Conservation (phyloP, 2,888 invertebrate genomes). For the Ceriagrion tenellum region DNA sequence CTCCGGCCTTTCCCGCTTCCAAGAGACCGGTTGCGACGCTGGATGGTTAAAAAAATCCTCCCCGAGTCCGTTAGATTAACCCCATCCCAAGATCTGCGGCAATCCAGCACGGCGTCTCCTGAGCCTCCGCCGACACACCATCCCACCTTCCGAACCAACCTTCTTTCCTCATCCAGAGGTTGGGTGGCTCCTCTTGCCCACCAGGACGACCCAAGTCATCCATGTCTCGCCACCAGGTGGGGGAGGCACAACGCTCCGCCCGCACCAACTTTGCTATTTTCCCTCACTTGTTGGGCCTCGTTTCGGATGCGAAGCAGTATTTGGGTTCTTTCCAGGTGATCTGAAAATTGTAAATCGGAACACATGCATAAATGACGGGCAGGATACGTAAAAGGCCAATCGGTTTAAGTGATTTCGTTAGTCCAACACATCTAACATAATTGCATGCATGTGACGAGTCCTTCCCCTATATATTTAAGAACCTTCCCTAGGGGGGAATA, state of each 20-base stretch:
- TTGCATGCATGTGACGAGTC: too few relatives aligned
- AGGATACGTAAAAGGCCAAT: too few relatives aligned
- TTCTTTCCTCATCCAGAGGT: not conserved
- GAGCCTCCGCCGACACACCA: not conserved
- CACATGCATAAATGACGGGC: too few relatives aligned
- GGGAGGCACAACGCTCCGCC: not conserved
- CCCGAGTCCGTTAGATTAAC: slow-evolving; percentile 53
- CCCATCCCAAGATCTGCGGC: slow-evolving; percentile 33
- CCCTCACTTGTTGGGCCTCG: too few relatives aligned
- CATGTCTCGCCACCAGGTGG: not conserved
- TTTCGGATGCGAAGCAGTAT: too few relatives aligned
- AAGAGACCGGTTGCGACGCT: slow-evolving; percentile 46
- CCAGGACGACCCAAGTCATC: not conserved
- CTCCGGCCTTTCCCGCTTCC: not conserved
- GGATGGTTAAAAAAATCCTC: not conserved
- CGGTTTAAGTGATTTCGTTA: too few relatives aligned
- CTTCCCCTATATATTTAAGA: too few relatives aligned
- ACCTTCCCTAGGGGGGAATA: too few relatives aligned
- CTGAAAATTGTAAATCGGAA: too few relatives aligned
- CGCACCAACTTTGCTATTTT: too few relatives aligned
- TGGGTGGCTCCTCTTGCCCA: not conserved
- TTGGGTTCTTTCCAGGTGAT: too few relatives aligned
- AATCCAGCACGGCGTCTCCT: not conserved
- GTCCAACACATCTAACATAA: too few relatives aligned
- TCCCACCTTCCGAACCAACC: not conserved